Conservation (phyloP, 2,797 vertebrate genomes). For the Acipenser ruthenus region DNA sequence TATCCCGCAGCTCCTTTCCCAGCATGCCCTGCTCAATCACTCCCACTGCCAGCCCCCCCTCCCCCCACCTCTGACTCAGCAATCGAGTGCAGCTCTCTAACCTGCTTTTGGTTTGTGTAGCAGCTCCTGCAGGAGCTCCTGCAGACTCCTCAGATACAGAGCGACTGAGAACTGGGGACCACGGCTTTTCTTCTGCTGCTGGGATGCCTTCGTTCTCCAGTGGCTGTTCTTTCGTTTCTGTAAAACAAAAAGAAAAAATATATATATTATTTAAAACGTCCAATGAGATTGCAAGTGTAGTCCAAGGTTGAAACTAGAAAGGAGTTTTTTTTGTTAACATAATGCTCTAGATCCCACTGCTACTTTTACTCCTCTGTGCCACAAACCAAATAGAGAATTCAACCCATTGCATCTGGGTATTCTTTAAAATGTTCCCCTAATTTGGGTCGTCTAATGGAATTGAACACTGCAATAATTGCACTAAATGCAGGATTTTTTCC, state of each 20-base stretch:
- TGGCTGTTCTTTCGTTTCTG: constrained; percentile 77
- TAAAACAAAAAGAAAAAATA: constrained; percentile 21
- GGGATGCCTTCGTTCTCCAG: constrained; percentile 54
- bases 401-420: too few species aligned
- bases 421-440: too few species aligned
- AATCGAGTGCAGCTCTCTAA: constrained; percentile 42
- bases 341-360: too few species aligned
- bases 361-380: too few species aligned
- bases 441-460: too few species aligned
- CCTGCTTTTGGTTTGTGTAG: constrained; percentile 84
- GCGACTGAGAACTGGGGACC: constrained; percentile 62
- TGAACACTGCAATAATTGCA: too few species aligned
- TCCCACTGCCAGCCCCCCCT: not conserved
- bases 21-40: constrained; percentile 16
- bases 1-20: constrained; percentile 15
- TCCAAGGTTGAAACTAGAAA: too few species aligned
- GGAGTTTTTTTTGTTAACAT: too few species aligned
- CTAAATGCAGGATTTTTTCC: too few species aligned
- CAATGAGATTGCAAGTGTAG: too few species aligned
- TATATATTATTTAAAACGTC: not conserved
- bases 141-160: constrained; percentile 66
- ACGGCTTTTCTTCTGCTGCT: constrained; percentile 56
- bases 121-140: constrained; percentile 63
- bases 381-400: too few species aligned
- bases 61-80: not conserved